Evolutionary conservation across 2,888 invertebrate genomes (phyloP).

Genomic region (Dolomedes plantarius): DNA sequence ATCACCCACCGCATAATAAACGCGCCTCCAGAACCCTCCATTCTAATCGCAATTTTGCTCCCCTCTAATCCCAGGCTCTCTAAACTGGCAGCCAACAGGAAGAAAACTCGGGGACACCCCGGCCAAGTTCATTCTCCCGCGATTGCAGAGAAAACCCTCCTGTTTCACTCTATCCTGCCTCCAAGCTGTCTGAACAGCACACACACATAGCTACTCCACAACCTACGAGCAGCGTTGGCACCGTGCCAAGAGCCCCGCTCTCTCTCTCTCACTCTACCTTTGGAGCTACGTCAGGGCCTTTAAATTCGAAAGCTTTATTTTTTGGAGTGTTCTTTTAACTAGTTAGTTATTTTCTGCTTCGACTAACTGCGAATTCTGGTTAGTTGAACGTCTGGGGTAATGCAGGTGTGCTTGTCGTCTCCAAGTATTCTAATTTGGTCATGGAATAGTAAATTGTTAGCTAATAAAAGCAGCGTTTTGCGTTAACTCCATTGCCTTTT

Average conservation of each 20-base stretch:
- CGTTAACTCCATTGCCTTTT: not conserved
- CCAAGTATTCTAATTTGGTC: not conserved
- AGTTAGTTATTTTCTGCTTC: constrained; percentile 18
- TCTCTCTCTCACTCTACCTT: not conserved
- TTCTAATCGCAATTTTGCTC: constrained; percentile 16
- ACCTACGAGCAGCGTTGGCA: constrained; percentile 1
- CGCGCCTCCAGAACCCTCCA: not conserved
- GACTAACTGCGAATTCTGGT: constrained; percentile 14
- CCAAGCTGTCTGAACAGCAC: constrained; percentile 14
- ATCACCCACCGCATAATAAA: constrained; percentile 13
- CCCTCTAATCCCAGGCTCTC: constrained; percentile 5
- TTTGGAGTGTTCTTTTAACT: not conserved
- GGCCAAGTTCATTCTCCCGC: constrained; percentile 16
- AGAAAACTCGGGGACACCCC: constrained; percentile 5
- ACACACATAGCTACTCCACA: constrained; percentile 14
- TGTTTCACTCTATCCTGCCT: constrained; percentile 12
- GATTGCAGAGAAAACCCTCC: constrained; percentile 5
- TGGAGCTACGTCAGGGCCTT: constrained; percentile 9
- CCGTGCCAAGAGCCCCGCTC: constrained; percentile 1
- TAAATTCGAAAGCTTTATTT: constrained; percentile 1
- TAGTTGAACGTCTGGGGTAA: not conserved
- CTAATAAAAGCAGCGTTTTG: not conserved
- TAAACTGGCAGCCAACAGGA: not conserved
- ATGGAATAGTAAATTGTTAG: not conserved
- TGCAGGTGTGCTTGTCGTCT: constrained; percentile 14